Percentiles rank a stretch among this genome's conserved stretches.
These are phyloP conservation scores for Carcharodon carcharias DNA, from an alignment of 2,797 vertebrate genomes.

Conservation along the genomic window DNA sequence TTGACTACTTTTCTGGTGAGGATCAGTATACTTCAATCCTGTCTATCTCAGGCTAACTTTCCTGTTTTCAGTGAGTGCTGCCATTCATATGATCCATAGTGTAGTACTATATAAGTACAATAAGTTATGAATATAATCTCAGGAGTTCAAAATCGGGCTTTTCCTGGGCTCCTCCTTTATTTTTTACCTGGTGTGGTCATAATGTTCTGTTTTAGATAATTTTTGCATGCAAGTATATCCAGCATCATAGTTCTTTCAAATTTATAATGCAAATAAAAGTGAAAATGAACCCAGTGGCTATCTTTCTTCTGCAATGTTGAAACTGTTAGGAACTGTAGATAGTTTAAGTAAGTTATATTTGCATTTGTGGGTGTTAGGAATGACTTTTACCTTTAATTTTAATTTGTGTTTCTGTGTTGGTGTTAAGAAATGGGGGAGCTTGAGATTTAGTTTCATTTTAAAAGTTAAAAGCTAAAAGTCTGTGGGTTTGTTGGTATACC, in stretches of 20 bases:
- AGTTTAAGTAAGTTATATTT: too few species aligned
- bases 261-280: not conserved
- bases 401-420: too few species aligned
- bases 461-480: too few species aligned
- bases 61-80: not conserved
- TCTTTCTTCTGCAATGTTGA: not conserved
- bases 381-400: too few species aligned
- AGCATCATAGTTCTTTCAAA: not conserved
- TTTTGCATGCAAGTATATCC: not conserved
- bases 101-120: not conserved
- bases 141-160: not conserved
- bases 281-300: not conserved
- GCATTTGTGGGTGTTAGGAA: too few species aligned
- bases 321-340: not conserved
- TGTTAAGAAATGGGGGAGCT: too few species aligned
- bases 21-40: not conserved
- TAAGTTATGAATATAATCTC: not conserved
- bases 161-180: not conserved
- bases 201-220: not conserved
- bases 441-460: too few species aligned
- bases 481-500: too few species aligned
- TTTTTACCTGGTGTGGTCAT: not conserved
- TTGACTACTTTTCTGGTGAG: not conserved
- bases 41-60: not conserved
- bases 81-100: not conserved